Percentiles rank a stretch among this genome's conserved stretches.
phyloP scores from a whole-genome alignment of 2,888 invertebrate genomes.

The Clitarchus hookeri region DNA sequence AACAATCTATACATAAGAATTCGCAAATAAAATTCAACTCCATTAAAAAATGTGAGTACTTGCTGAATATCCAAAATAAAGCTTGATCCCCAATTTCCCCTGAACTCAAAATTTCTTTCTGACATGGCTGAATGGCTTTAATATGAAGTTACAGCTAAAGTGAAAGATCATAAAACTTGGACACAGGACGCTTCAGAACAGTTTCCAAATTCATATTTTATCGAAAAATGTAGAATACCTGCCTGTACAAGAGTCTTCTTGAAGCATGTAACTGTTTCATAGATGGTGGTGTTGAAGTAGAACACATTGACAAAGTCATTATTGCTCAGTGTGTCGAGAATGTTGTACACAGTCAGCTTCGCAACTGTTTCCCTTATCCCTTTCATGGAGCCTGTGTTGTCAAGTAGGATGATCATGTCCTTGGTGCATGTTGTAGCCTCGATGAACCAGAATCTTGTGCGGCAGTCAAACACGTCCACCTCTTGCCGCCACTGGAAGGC shows the following conservation, averaged over 20 bases:
- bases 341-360: constrained; percentile 81
- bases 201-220: too few relatives aligned
- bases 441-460: constrained; percentile 93
- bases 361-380: constrained; percentile 77
- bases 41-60: too few relatives aligned
- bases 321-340: constrained; percentile 94
- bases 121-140: too few relatives aligned
- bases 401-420: constrained; percentile 93
- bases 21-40: too few relatives aligned
- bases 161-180: too few relatives aligned
- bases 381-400: constrained; percentile 96
- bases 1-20: too few relatives aligned
- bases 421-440: constrained; percentile 98
- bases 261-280: constrained; percentile 78
- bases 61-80: too few relatives aligned
- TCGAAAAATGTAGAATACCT: not conserved
- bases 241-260: constrained; percentile 73
- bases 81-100: too few relatives aligned
- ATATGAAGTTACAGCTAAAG: too few relatives aligned
- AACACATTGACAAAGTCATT: constrained; percentile 97
- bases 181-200: too few relatives aligned
- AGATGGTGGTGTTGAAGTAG: constrained; percentile 69
- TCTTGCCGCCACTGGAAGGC: constrained; percentile 71
- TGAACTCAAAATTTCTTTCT: too few relatives aligned
- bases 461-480: constrained; percentile 87